These are phyloP conservation scores for Cardiocondyla obscurior DNA, from an alignment of 1,140 invertebrate genomes.

Conservation along the genomic window DNA sequence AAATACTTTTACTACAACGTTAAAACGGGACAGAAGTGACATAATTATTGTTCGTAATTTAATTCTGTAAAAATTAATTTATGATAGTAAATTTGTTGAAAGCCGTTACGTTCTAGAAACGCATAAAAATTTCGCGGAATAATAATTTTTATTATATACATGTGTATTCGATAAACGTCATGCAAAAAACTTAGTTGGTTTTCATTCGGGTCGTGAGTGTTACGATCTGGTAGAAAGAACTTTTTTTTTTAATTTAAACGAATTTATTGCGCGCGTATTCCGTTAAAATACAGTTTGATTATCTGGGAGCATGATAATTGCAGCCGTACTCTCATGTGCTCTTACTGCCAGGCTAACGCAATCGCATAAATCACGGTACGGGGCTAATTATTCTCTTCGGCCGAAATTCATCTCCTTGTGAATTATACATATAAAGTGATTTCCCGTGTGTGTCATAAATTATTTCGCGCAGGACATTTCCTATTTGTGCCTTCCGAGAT, in stretches of 20 bases:
- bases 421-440: constrained; percentile 56
- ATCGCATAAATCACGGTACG: constrained; percentile 53
- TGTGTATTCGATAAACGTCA: background rate
- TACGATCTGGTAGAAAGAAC: background rate
- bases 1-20: background rate
- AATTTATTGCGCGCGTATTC: constrained; percentile 21
- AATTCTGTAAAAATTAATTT: constrained; percentile 2
- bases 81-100: background rate
- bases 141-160: background rate
- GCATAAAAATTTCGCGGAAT: background rate
- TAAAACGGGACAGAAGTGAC: background rate
- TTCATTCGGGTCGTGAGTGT: background rate
- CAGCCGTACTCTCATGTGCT: constrained; percentile 18
- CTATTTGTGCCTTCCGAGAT: background rate
- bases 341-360: constrained; percentile 43
- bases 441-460: constrained; percentile 53
- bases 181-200: background rate
- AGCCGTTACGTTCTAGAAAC: background rate
- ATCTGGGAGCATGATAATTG: constrained; percentile 39
- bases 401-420: constrained; percentile 52
- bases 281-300: constrained; percentile 44
- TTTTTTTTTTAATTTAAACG: constrained; percentile 27
- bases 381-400: constrained; percentile 54
- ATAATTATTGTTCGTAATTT: background rate
- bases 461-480: constrained; percentile 46